phyloP scores from a whole-genome alignment of 2,888 invertebrate species.

The Ormyrus pomaceus region DNA sequence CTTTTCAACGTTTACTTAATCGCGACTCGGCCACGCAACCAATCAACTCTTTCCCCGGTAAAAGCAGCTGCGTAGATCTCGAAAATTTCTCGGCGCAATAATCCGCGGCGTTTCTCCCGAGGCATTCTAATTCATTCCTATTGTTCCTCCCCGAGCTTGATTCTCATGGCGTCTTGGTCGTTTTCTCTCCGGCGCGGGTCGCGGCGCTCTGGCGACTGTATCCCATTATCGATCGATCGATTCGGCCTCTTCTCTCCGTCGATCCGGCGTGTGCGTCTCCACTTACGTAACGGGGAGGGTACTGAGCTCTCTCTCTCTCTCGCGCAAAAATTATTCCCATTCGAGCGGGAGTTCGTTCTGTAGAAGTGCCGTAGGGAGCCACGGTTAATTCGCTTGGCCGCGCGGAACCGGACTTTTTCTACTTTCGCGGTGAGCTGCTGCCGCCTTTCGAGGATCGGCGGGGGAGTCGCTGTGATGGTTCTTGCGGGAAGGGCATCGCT shows the following conservation, averaged over 20 bases:
- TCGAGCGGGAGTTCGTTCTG: not conserved
- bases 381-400: not conserved
- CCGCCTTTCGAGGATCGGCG: too few relatives aligned
- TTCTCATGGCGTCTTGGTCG: conserved; percentile 14
- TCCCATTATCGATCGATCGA: conserved; percentile 68
- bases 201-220: conserved; percentile 60
- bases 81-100: conserved; percentile 28
- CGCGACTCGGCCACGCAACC: conserved; percentile 3
- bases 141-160: conserved; percentile 28
- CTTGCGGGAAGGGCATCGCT: too few relatives aligned
- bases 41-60: conserved; percentile 26
- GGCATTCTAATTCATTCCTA: conserved; percentile 49
- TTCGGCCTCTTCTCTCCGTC: conserved; percentile 1
- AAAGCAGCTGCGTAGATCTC: conserved; percentile 8
- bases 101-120: conserved; percentile 1
- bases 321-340: conserved; percentile 28
- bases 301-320: too few relatives aligned
- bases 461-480: too few relatives aligned
- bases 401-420: conserved; percentile 1
- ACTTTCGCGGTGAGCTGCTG: not conserved
- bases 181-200: conserved; percentile 5
- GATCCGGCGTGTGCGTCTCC: conserved; percentile 16
- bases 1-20: not conserved
- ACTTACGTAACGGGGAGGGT: conserved; percentile 53
- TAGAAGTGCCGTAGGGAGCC: not conserved